These are phyloP conservation scores for Drosophila ochracea DNA, from an alignment of 2,888 invertebrate species.

Conservation along the genomic window DNA sequence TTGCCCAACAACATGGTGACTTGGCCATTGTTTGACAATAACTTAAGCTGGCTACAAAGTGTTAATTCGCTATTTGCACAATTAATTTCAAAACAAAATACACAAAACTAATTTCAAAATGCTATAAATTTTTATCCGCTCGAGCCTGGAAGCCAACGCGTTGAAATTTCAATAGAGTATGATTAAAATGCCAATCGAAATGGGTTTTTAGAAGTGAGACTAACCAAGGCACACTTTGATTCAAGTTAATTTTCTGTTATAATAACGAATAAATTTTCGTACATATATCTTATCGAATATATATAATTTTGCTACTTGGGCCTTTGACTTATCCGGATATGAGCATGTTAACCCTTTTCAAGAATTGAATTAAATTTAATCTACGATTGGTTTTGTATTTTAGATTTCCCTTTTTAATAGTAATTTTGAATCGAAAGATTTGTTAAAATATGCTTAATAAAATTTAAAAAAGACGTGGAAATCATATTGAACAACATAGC, in stretches of 20 bases:
- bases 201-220: not conserved
- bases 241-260: too few species aligned
- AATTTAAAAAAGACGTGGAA: not conserved
- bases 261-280: not conserved
- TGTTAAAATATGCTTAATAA: not conserved
- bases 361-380: not conserved
- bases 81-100: conserved; percentile 29
- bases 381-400: not conserved
- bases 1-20: conserved; percentile 40
- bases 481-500: not conserved
- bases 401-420: not conserved
- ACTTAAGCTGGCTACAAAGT: not conserved
- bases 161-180: conserved; percentile 68
- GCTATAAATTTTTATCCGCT: conserved; percentile 51
- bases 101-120: conserved; percentile 38
- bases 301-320: fast-evolving
- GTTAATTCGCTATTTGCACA: conserved; percentile 1
- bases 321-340: not conserved
- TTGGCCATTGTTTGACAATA: conserved; percentile 31
- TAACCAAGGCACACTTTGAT: conserved; percentile 25
- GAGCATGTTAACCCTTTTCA: not conserved
- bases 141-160: conserved; percentile 58
- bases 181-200: conserved; percentile 2
- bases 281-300: not conserved
- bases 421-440: not conserved